Conservation (phyloP, 2,888 invertebrate genomes). For the Leptopilina syphax region DNA sequence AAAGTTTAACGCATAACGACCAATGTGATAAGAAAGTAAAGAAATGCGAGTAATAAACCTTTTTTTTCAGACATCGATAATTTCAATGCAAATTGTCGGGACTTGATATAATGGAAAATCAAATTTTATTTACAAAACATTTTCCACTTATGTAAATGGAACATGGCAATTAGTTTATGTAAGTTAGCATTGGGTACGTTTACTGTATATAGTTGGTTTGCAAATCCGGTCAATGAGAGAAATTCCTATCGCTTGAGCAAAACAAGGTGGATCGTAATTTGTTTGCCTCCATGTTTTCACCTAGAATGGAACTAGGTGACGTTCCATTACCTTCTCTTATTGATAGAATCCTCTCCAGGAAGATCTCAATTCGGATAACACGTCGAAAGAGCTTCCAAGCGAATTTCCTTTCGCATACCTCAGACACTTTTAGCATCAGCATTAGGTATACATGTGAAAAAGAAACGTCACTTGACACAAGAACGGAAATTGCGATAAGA, state of each 20-base stretch:
- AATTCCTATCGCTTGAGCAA: slow-evolving; percentile 15
- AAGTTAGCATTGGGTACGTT: not conserved
- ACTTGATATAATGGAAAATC: not conserved
- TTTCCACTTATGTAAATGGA: not conserved
- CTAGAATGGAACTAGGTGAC: slow-evolving; percentile 14
- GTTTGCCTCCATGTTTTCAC: slow-evolving; percentile 25
- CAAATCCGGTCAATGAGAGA: not conserved
- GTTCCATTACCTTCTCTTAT: slow-evolving; percentile 34
- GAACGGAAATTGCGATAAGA: not conserved
- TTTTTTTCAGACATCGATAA: too few species aligned
- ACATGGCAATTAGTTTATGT: not conserved
- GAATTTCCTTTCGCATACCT: slow-evolving; percentile 22
- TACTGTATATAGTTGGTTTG: not conserved
- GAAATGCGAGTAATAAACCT: not conserved
- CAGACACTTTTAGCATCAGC: slow-evolving; percentile 19
- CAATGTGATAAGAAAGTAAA: slow-evolving; percentile 7
- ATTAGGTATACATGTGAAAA: slow-evolving; percentile 11
- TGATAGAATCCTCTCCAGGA: slow-evolving; percentile 27
- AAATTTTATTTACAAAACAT: not conserved
- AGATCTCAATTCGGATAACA: slow-evolving; percentile 31
- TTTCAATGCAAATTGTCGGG: too few species aligned
- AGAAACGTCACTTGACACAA: not conserved
- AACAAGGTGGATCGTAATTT: slow-evolving; percentile 29
- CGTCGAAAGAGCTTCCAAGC: slow-evolving; percentile 22
- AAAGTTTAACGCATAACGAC: slow-evolving; percentile 10